phyloP scores from a whole-genome alignment of 2,888 invertebrate species.

The Ormyrus pomaceus region DNA sequence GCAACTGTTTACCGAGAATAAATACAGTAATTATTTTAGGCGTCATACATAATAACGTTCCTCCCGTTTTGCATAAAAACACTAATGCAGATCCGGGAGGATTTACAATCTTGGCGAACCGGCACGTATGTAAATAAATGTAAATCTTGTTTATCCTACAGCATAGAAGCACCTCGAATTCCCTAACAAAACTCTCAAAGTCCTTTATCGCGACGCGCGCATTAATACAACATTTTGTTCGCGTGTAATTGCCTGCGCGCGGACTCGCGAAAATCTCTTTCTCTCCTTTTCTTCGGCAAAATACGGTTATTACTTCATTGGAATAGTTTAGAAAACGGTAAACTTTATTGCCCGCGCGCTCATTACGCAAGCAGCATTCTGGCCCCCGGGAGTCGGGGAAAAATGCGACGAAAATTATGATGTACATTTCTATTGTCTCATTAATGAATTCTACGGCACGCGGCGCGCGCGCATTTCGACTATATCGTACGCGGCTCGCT shows the following conservation, averaged over 20 bases:
- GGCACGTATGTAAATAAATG: constrained; percentile 17
- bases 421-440: constrained; percentile 36
- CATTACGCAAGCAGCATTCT: neutral
- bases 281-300: too few species aligned
- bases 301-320: constrained; percentile 7
- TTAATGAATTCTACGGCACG: constrained; percentile 24
- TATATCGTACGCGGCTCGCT: neutral
- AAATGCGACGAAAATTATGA: constrained; percentile 17
- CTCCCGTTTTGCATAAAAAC: constrained; percentile 12
- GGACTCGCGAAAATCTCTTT: neutral
- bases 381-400: neutral
- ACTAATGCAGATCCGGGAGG: constrained; percentile 13
- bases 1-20: neutral
- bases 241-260: neutral
- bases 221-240: neutral
- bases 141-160: constrained; percentile 37
- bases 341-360: neutral
- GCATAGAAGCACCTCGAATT: constrained; percentile 16
- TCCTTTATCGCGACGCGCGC: neutral
- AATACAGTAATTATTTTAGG: constrained; percentile 34
- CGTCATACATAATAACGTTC: constrained; percentile 34
- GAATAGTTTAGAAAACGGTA: constrained; percentile 3
- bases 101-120: constrained; percentile 1
- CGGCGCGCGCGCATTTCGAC: neutral
- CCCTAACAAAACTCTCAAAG: neutral